Evolutionary conservation across 1,140 invertebrate species (phyloP), one percentile per base, ranked within the genome.

Genomic region (Lineus longissimus): DNA sequence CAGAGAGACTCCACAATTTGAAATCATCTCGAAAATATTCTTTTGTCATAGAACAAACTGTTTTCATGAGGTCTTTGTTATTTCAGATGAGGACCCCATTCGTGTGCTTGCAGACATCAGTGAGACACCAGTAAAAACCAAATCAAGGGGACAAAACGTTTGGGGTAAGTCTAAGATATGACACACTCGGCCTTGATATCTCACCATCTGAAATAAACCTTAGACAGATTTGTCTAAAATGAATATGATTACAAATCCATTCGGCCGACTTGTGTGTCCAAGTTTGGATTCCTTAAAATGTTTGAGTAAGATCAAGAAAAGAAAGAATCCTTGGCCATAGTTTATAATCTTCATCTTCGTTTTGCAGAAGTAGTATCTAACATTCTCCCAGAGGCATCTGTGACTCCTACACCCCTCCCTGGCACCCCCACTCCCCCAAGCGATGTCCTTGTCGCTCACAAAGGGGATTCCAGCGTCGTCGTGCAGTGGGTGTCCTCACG

Each of bases 401-500:
- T 13, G 23, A 58, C 29, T 17, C 29, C 29, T 15, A 25, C 27
- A 30, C 47, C 47, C 9, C 17, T 29, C 11, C 61, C 61, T 11
- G 74, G 74, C 7, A 65, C 68, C 15, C 73, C 75, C 22, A 74
- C 72, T 15, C 71, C 72, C 25, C 75, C 75, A 9, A 63, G 66
- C 25, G 64, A 62, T 31, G 63, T 77, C 4, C 54, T 63, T 45
- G 25, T 74, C 23, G 60, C 65, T 36, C 72, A 74, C 61, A 64
- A 69, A 55, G 68, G 68, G 36, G 67, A 67, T 17, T 66, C 66
- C 33, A 69, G 71, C 27, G 61, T 75, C 4, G 43, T 74, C 36
- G 45, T 77, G 33, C 62, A 67, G 51, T 77, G 75, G 75, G 51
- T 63, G n/a, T 61, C 66, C 15, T 76, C 75, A 11, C 64, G 64